Evolutionary conservation across 2,797 vertebrate genomes (phyloP), one percentile per base, ranked within the genome.

Genomic region (Cirrhinus mrigala): DNA sequence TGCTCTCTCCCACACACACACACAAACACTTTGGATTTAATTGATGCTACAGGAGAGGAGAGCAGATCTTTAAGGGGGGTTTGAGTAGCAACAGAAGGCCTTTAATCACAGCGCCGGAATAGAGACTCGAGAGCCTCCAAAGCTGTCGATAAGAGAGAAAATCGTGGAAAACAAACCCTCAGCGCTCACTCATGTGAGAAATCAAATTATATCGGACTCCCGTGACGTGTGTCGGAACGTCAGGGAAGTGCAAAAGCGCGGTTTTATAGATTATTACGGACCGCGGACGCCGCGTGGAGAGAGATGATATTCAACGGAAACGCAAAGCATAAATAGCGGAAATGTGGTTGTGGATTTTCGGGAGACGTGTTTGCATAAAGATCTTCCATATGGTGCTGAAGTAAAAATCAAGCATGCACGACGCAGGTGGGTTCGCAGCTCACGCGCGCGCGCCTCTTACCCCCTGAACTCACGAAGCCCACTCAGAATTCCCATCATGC

Each of bases 51-150:
- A 79, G 83, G 83, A 85, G 52, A 84, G 75, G 66, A 84, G 83
- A 84, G 83, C 16, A 33, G 64, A 79, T 82, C 87, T 89, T 87
- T 82, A 92, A 87, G 91, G 86, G 48, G 83, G 83, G 91, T 83
- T 91, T 89, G 88, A 46, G 54, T 73, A 86, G 85, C 66, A 87
- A 88, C 89, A 88, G 85, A 82, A 89, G 90, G 89, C 90, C 91
- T 90, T 91, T 92, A 88, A 91, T 91, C 90, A 91, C 88, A 77
- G 74, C 81, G 60, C 70, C 73, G 86, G 66, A 82, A 89, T 82
- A 81, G 84, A 81, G 87, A 90, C 82, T 91, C 78, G 87, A 86
- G 82, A 86, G 85, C 69, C 86, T 87, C 88, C 54, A 84, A 86
- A 89, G 75, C 88, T 89, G 85, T 85, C 74, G 89, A 91, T 92